phyloP scores from a whole-genome alignment of 2,888 invertebrate genomes.

The Drosophila vallismaia region DNA sequence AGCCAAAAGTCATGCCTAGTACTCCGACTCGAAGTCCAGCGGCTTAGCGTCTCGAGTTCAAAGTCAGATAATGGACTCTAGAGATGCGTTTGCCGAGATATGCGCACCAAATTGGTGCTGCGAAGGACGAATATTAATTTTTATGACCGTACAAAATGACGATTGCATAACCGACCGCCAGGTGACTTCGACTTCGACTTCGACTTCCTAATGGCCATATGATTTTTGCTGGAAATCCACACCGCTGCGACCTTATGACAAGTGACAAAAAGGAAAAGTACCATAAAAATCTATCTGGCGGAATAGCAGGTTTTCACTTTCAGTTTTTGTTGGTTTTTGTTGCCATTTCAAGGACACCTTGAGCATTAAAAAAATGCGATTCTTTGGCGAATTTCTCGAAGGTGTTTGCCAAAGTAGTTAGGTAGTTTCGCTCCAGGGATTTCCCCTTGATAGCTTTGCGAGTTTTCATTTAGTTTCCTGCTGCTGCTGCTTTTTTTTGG shows the following conservation, averaged over 20 bases:
- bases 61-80: slow-evolving; percentile 45
- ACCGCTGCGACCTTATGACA: slow-evolving; percentile 53
- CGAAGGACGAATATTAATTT: slow-evolving; percentile 82
- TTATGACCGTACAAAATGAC: slow-evolving; percentile 79
- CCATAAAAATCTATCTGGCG: slow-evolving; percentile 43
- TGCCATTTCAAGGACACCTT: slow-evolving; percentile 77
- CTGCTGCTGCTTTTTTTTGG: slow-evolving; percentile 29
- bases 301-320: slow-evolving; percentile 70
- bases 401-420: slow-evolving; percentile 8
- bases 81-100: slow-evolving; percentile 53
- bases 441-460: slow-evolving; percentile 24
- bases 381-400: slow-evolving; percentile 10
- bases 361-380: slow-evolving; percentile 60
- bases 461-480: slow-evolving; percentile 34
- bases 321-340: slow-evolving; percentile 40
- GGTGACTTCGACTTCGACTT: slow-evolving; percentile 56
- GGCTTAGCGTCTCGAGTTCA: slow-evolving; percentile 44
- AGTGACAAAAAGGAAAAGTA: slow-evolving; percentile 54
- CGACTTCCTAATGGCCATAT: slow-evolving; percentile 66
- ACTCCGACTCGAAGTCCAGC: slow-evolving; percentile 28
- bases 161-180: slow-evolving; percentile 73
- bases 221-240: slow-evolving; percentile 50
- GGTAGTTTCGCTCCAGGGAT: slow-evolving; percentile 24
- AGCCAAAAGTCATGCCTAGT: slow-evolving; percentile 72
- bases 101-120: slow-evolving; percentile 64